These are phyloP conservation scores for Radopholus similis DNA, from an alignment of 1,140 invertebrate genomes.

Conservation along the genomic window DNA sequence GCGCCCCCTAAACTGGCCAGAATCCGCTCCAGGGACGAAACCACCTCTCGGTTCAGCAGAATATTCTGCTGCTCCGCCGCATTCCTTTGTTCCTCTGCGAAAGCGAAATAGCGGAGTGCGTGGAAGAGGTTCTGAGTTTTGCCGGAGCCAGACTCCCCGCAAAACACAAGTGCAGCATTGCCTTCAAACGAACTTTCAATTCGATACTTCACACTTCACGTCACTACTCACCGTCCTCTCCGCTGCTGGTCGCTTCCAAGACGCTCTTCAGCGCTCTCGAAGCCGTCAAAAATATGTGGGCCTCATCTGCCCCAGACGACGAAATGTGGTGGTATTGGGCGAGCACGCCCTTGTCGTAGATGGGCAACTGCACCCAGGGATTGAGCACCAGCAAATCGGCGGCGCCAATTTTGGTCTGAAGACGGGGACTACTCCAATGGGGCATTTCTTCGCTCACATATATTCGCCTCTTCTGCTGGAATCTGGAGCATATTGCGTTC, in stretches of 20 bases:
- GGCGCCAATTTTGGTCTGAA: background rate
- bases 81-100: background rate
- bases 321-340: background rate
- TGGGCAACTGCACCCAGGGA: background rate
- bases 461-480: background rate
- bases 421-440: background rate
- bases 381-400: background rate
- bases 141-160: conserved; percentile 34
- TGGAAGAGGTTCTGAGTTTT: conserved; percentile 38
- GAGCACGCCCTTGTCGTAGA: background rate
- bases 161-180: conserved; percentile 25
- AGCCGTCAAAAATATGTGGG: conserved; percentile 12
- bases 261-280: conserved; percentile 1
- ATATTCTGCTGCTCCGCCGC: background rate
- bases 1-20: conserved; percentile 20
- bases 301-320: background rate
- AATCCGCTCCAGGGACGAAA: background rate
- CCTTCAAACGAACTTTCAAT: no score
- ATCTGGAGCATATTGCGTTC: background rate
- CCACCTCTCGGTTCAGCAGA: background rate
- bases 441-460: background rate
- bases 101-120: conserved; percentile 26
- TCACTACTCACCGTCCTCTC: no score
- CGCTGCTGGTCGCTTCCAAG: no score
- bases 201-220: no score